phyloP scores from a whole-genome alignment of 2,113 vertebrate genomes.

The Pachycephala philippinensis region DNA sequence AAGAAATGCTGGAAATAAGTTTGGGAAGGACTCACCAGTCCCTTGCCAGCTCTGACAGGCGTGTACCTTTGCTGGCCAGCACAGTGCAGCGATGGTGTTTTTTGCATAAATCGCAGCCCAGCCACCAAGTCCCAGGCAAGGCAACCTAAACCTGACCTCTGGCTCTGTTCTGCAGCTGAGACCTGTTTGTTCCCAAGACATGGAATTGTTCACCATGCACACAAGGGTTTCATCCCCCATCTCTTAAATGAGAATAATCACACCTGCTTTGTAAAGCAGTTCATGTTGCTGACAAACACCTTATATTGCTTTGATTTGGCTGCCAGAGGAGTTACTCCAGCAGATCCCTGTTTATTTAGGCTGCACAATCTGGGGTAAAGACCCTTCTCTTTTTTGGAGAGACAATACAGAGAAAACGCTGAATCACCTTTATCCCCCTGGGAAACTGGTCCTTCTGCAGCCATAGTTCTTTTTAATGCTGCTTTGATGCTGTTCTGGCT shows the following conservation, averaged over 20 bases:
- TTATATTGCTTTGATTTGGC: background rate
- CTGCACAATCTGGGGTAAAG: background rate
- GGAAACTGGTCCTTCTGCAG: background rate
- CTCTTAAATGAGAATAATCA: background rate
- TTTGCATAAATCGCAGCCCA: background rate
- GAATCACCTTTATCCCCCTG: background rate
- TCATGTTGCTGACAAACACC: background rate
- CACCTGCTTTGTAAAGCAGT: background rate
- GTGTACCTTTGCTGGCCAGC: background rate
- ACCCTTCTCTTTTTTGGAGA: background rate
- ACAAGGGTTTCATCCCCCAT: background rate
- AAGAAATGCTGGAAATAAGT: background rate
- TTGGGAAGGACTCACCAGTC: background rate
- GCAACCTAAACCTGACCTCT: background rate
- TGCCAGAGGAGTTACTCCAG: background rate
- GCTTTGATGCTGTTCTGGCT: background rate
- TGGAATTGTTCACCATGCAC: background rate
- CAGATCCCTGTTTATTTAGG: background rate
- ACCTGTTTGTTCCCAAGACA: background rate
- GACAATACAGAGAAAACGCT: background rate
- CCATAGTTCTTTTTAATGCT: background rate
- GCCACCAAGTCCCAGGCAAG: background rate
- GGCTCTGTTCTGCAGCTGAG: background rate
- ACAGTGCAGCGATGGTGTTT: background rate
- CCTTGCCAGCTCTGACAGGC: background rate